Base-by-base conservation (phyloP, 1,140 invertebrate genomes). In the Microplitis mediator region DNA sequence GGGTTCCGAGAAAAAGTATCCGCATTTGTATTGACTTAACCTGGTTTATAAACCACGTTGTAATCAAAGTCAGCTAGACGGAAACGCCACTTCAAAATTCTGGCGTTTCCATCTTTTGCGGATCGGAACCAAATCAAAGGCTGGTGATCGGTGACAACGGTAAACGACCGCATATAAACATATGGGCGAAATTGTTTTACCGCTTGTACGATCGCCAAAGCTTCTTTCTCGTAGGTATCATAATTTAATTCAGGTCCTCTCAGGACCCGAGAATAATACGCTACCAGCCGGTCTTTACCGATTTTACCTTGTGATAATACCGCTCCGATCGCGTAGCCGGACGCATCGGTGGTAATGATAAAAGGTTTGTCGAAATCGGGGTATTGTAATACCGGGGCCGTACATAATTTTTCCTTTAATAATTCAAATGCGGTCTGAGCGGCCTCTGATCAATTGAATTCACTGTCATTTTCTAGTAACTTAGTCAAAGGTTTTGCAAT, bases 301-400 rank as follows among this genome's bases (percentile, higher is more conserved):
- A 66, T 51, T 50, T 45, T 4, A 6, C 63, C 62, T 31, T 66
- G 63, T 3, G 13, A 39, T 51, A 51, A 13, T 2, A 50, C n/a
- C n/a, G 13, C 63, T 16, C 36, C 63, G 6, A 66, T 51, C 4
- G 39, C 63, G 23, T 23, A 23, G 4, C 31, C 45, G 4, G 39
- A 66, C 3, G 63, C 63, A 32, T 66, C 63, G 16, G 45, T 66
- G 5, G 63, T 66, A 6, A 66, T 31, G 1, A 66, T 50, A 13
- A 66, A 66, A 31, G 36, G 39, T 66, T 66, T 32, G 11, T 36
- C 16, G 13, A 66, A 50, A n/a, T 66, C 45, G 6, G 63, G 63
- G 11, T 36, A 45, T 36, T 35, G 32, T 64, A 45, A 45, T 3
- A 64, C n/a, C 3, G 35, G 62, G 3, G 32, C 34, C 4, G 4